Conservation (phyloP, 2,888 invertebrate species). For the Lypha dubia region DNA sequence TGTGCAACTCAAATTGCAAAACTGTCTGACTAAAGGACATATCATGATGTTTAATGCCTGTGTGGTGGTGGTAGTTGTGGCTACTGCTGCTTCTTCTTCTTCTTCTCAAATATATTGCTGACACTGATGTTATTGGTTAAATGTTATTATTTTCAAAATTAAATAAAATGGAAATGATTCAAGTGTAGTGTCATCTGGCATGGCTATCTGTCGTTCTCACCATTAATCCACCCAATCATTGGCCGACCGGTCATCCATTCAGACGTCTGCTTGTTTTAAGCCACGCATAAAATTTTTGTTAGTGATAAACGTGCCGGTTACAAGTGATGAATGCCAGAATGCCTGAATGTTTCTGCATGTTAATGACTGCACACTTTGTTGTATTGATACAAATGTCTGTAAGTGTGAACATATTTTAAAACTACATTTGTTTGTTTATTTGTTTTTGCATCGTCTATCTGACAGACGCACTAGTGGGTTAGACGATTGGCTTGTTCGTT, state of each 20-base stretch:
- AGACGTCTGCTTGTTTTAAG: conserved; percentile 8
- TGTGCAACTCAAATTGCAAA: conserved; percentile 28
- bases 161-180: conserved; percentile 47
- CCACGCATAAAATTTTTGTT: conserved; percentile 38
- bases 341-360: conserved; percentile 51
- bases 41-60: neutral
- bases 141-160: conserved; percentile 50
- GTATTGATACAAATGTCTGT: conserved; percentile 9
- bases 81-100: conserved; percentile 11
- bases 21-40: conserved; percentile 25
- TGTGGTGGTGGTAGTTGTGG: conserved; percentile 41
- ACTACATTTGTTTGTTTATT: conserved; percentile 46
- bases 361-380: conserved; percentile 54
- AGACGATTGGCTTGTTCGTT: neutral
- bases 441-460: neutral
- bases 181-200: conserved; percentile 46
- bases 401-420: conserved; percentile 56
- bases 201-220: neutral
- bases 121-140: conserved; percentile 56
- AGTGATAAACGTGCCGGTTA: conserved; percentile 54
- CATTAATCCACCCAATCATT: neutral
- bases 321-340: conserved; percentile 57
- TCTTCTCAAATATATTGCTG: conserved; percentile 37
- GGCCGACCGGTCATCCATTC: too few species aligned
- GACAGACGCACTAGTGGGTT: neutral